These are phyloP conservation scores for Nothoprocta perdicaria DNA, from an alignment of 2,113 vertebrate species.

Conservation along the genomic window DNA sequence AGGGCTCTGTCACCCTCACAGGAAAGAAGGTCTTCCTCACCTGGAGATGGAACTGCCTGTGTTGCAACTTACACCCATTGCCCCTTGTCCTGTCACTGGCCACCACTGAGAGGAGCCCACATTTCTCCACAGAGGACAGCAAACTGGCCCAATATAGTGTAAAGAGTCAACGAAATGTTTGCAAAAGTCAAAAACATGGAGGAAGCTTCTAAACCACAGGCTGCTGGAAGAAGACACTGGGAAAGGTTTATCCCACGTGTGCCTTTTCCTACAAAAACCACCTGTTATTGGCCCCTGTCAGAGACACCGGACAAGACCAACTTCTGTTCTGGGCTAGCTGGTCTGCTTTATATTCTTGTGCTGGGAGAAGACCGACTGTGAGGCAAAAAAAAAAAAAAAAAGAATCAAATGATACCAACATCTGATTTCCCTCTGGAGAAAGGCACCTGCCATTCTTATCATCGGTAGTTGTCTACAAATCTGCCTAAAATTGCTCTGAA, in stretches of 20 bases:
- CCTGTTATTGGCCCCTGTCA: neutral
- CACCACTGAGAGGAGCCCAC: too few species aligned
- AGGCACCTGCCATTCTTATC: neutral
- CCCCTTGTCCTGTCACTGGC: too few species aligned
- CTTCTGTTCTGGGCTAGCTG: neutral
- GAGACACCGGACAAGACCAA: neutral
- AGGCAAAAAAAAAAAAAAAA: neutral
- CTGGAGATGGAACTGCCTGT: too few species aligned
- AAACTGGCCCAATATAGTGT: neutral
- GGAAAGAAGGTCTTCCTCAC: too few species aligned
- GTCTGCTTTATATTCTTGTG: neutral
- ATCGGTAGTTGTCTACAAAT: slow-evolving; percentile 32
- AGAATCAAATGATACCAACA: neutral
- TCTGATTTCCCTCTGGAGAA: neutral
- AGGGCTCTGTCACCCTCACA: too few species aligned
- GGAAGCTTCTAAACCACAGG: neutral
- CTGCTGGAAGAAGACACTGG: neutral
- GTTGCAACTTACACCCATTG: too few species aligned
- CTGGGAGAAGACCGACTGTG: neutral
- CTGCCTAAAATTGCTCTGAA: neutral
- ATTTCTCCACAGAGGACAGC: neutral
- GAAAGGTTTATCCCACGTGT: accelerated
- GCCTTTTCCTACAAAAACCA: neutral
- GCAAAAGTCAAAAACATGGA: neutral
- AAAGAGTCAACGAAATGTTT: neutral